A percentile compares a stretch with the other conserved stretches of the same genome.
Conservation (phyloP, 2,888 invertebrate species). For the Drosophila mayaguana region DNA sequence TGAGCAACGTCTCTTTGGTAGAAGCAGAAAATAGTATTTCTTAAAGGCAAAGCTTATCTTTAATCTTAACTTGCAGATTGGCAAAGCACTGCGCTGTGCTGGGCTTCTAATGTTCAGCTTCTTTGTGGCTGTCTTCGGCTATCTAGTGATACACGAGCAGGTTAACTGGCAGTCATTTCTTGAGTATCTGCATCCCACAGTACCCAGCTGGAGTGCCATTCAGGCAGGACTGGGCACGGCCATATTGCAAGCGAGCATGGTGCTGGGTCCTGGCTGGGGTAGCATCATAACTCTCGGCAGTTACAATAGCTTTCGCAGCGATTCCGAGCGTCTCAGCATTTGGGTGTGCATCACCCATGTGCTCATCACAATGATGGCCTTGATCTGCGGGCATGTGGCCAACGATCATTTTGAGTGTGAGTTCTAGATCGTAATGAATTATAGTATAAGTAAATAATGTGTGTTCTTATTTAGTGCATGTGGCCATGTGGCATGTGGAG, state of each 20-base stretch:
- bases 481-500: slow-evolving; percentile 76
- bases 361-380: slow-evolving; percentile 72
- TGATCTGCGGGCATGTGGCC: slow-evolving; percentile 78
- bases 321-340: slow-evolving; percentile 86
- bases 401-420: slow-evolving; percentile 82
- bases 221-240: slow-evolving; percentile 53
- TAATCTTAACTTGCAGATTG: slow-evolving; percentile 67
- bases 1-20: slow-evolving; percentile 79
- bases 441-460: background rate
- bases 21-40: slow-evolving; percentile 8
- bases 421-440: background rate
- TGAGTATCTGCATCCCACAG: slow-evolving; percentile 60
- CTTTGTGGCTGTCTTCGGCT: slow-evolving; percentile 76
- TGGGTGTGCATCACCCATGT: slow-evolving; percentile 81
- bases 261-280: slow-evolving; percentile 94
- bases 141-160: slow-evolving; percentile 67
- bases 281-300: slow-evolving; percentile 93
- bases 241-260: slow-evolving; percentile 86
- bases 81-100: slow-evolving; percentile 79
- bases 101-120: slow-evolving; percentile 76
- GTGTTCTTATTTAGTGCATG: slow-evolving; percentile 69
- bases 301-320: slow-evolving; percentile 91
- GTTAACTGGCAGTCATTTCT: slow-evolving; percentile 56
- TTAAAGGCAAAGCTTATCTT: background rate
- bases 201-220: slow-evolving; percentile 52